Base-by-base conservation (phyloP, 2,113 vertebrate genomes). In the Grus americana region DNA sequence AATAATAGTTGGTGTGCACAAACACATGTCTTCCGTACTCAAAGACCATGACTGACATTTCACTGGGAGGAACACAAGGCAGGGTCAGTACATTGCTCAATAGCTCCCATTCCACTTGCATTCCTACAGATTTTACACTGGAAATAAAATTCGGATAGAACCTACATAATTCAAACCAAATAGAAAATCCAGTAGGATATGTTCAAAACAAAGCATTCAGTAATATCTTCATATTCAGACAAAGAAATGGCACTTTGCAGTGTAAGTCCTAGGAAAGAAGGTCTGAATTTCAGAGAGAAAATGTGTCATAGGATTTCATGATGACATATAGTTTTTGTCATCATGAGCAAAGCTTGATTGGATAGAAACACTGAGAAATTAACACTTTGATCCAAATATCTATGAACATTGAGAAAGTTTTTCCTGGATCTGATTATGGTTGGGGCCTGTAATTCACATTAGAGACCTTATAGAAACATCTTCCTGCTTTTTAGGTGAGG, bases 391-490 rank as follows among this genome's bases (percentile, higher is more conserved):
- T 86, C 14, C 38, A 84, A 70, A 73, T 2, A 26, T 36, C 32
- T 74, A 50, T 72, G 65, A 83, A 68, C 3, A 70, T 0, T 13
- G 50, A 78, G 47, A 27, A 85, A 13, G 10, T 9, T 88, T 82
- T 65, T 66, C 34, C 13, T 54, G 3, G 3, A 14, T 83, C 16
- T 57, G 23, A 27, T 52, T 47, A 30, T 50, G 73, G 6, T 5
- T 86, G 57, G 1, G 2, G 15, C 6, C 36, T 84, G 10, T 66
- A 71, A 62, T 50, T 90, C n/a, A 76, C 15, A 27, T 36, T 27
- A 42, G 10, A 73, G 11, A 10, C 23, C 21, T 70, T 32, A 26
- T 34, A 71, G 32, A 76, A 46, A 0, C 0, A 1, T 15, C 8
- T 66, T 93, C 15, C 62, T 78, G 29, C 6, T 79, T 87, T 90